These are phyloP conservation scores for Lagodon rhomboides DNA, from an alignment of 2,797 vertebrate species.

Conservation along the genomic window DNA sequence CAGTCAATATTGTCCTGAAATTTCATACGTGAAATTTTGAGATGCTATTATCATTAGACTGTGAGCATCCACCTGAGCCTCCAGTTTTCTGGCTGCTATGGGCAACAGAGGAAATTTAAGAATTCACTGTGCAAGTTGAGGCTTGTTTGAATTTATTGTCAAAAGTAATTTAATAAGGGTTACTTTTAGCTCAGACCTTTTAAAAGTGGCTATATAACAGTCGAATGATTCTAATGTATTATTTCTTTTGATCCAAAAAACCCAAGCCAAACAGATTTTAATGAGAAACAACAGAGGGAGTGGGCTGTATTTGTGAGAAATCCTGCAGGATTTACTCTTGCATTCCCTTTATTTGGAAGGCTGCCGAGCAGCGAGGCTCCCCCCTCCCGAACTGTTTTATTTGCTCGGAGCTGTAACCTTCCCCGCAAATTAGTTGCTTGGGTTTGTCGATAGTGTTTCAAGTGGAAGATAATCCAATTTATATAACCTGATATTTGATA, in stretches of 20 bases:
- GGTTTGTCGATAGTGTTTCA: not conserved
- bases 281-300: not conserved
- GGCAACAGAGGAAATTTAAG: not conserved
- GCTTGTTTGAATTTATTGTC: not conserved
- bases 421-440: conserved; percentile 1
- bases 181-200: not conserved
- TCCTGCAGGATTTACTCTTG: not conserved
- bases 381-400: not conserved
- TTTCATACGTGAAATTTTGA: not conserved
- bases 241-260: not conserved
- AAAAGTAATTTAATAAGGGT: not conserved
- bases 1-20: not conserved
- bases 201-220: not conserved
- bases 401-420: not conserved
- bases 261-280: not conserved
- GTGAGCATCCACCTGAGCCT: not conserved
- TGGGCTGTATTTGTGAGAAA: conserved; percentile 4
- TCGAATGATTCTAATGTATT: not conserved
- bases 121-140: not conserved
- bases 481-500: conserved; percentile 15
- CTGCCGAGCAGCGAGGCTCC: not conserved
- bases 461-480: conserved; percentile 39
- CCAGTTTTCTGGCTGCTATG: not conserved
- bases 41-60: not conserved
- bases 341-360: not conserved